Evolutionary conservation across 2,888 invertebrate genomes (phyloP).

Genomic region (Cephus sareptanus): DNA sequence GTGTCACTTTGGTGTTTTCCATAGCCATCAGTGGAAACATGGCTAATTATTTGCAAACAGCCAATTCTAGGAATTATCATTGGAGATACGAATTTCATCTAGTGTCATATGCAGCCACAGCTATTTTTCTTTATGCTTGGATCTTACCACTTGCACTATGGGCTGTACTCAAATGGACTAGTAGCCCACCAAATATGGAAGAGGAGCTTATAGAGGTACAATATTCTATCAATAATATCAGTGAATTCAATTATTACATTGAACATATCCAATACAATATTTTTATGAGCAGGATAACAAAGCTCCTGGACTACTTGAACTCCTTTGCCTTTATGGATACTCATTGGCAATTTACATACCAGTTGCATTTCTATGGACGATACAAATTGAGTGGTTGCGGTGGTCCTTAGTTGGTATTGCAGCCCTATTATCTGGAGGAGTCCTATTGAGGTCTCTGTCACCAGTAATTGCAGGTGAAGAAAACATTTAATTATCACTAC

Average conservation of each 20-base stretch:
- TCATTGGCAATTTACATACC: constrained; percentile 95
- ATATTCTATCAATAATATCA: neutral
- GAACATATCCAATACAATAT: constrained; percentile 4
- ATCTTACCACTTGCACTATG: constrained; percentile 86
- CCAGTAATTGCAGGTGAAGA: constrained; percentile 73
- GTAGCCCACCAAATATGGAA: constrained; percentile 70
- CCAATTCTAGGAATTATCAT: constrained; percentile 73
- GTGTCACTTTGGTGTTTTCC: constrained; percentile 91
- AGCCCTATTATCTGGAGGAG: constrained; percentile 85
- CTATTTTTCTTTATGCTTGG: constrained; percentile 90
- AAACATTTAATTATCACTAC: neutral
- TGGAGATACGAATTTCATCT: constrained; percentile 96
- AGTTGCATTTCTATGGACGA: constrained; percentile 91
- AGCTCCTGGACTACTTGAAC: constrained; percentile 78
- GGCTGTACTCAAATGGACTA: constrained; percentile 87
- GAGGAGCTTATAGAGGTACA: constrained; percentile 75
- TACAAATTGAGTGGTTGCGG: constrained; percentile 84
- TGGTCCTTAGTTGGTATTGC: constrained; percentile 89
- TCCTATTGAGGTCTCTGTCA: constrained; percentile 84
- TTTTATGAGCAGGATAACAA: constrained; percentile 16
- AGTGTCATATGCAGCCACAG: constrained; percentile 91
- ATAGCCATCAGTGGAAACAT: constrained; percentile 96
- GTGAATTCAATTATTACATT: constrained; percentile 37
- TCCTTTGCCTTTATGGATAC: constrained; percentile 95
- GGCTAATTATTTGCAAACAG: constrained; percentile 87